Percentiles rank a stretch among this genome's conserved stretches.
phyloP scores from a whole-genome alignment of 1,140 invertebrate genomes.

The Lepidurus arcticus region DNA sequence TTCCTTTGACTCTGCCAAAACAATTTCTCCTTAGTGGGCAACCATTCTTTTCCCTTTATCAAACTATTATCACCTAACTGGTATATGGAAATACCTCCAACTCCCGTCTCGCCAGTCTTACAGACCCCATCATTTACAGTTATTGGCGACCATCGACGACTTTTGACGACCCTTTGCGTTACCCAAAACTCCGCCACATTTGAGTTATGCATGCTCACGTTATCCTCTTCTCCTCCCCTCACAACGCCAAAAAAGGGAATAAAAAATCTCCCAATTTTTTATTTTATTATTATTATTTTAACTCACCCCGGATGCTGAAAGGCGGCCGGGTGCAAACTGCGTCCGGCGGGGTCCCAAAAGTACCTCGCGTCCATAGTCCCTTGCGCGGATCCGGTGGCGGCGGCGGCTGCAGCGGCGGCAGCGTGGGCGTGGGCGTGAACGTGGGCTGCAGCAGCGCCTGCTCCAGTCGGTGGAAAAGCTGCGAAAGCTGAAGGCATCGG shows the following conservation, averaged over 20 bases:
- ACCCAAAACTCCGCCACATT: neutral
- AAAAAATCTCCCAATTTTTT: neutral
- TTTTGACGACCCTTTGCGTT: conserved; percentile 12
- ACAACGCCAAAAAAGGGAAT: neutral
- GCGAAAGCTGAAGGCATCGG: conserved; percentile 35
- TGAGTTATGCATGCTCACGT: conserved; percentile 14
- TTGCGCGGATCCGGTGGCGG: conserved; percentile 25
- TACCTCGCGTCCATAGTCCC: conserved; percentile 27
- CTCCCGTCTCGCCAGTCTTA: neutral
- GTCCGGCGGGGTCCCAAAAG: conserved; percentile 32
- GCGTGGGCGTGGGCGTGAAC: conserved; percentile 25
- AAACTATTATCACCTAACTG: conserved; percentile 19
- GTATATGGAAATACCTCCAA: neutral
- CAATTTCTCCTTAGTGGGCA: neutral
- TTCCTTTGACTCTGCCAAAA: neutral
- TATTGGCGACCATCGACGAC: conserved; percentile 16
- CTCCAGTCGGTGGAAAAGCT: conserved; percentile 33
- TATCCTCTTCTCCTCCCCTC: neutral
- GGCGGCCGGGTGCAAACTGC: conserved; percentile 29
- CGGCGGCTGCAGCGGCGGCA: conserved; percentile 28
- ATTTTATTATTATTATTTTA: neutral
- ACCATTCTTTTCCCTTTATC: neutral
- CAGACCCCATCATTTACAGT: conserved; percentile 14
- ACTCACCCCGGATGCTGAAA: conserved; percentile 33
- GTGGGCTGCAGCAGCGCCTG: conserved; percentile 31